phyloP scores from a whole-genome alignment of 2,888 invertebrate species.

The Chrysina gloriosa region DNA sequence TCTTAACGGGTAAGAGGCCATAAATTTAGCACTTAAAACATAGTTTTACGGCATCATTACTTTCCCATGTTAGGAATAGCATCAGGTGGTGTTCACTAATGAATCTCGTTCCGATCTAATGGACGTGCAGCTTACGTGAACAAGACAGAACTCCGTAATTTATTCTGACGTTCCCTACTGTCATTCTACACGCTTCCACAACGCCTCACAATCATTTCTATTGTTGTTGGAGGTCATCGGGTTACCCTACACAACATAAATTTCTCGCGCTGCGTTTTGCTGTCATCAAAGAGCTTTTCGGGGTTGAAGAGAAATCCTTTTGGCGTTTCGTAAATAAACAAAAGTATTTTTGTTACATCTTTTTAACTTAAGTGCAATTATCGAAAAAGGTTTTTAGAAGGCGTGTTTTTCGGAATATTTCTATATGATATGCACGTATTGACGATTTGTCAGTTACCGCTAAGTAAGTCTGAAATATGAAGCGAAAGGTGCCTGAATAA shows the following conservation, averaged over 20 bases:
- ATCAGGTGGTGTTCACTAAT: constrained; percentile 28
- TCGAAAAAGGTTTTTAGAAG: no score
- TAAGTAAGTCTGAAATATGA: constrained; percentile 18
- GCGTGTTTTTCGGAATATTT: no score
- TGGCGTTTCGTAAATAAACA: no score
- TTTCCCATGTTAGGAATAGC: constrained; percentile 2
- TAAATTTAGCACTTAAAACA: constrained; percentile 10
- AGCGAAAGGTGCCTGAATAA: constrained; percentile 3
- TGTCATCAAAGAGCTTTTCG: no score
- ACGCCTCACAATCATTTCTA: background rate
- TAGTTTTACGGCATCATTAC: constrained; percentile 17
- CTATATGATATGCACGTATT: constrained; percentile 4
- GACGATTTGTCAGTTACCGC: constrained; percentile 6
- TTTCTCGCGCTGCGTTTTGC: no score
- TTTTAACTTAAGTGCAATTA: no score
- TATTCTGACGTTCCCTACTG: constrained; percentile 1
- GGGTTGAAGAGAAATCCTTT: no score
- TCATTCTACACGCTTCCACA: background rate
- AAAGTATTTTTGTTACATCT: no score
- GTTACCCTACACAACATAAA: constrained; percentile 4
- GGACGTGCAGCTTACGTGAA: constrained; percentile 19
- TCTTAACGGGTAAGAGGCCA: background rate
- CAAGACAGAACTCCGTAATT: constrained; percentile 13
- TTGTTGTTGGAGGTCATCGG: constrained; percentile 1
- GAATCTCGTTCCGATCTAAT: constrained; percentile 20